Base-by-base conservation (phyloP, 2,888 invertebrate genomes). In the Anticlea derivata region DNA sequence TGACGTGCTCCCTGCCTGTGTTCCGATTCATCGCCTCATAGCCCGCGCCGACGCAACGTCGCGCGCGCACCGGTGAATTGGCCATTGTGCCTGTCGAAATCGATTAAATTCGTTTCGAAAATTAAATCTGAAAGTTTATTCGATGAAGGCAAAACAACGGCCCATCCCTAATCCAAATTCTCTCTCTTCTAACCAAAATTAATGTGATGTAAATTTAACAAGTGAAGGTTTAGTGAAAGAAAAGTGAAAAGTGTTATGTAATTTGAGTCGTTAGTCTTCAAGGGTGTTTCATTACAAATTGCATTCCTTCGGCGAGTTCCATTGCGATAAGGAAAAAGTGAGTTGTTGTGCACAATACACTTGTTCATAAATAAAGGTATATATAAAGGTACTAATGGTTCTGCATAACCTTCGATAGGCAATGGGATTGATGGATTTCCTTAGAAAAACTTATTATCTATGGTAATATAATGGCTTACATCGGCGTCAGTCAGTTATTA, bases 1-100 rank as follows among this genome's bases (percentile, higher is more conserved):
- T 65, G 63, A 65, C 63, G 65, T 58, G 62, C 46, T 63, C 66
- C 64, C 60, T 58, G 65, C 60, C 60, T 58, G 66, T 57, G 77
- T 75, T 73, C 65, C 73, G 73, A 70, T 53, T 68, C 73, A 80
- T 77, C 74, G 76, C 68, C 62, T 50, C 44, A 41, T 10, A 40
- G 26, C 45, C 31, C 33, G 65, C 67, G 68, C 53, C 51, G 61
- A 49, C 62, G 57, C 54, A 51, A 33, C 50, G 60, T 43, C 49
- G 63, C 55, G 63, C 64, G 67, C 66, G 59, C 63, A 61, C 55
- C 58, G 34, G 34, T 44, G 20, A 30, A 24, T 55, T 56, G 50
- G 3, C 48, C 10, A 48, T 52, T 43, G 39, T 48, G 34, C 8
- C 33, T 22, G 17, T 24, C 43, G n/a, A 50, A 50, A 43, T 31